Conservation (phyloP, 2,888 invertebrate species). For the Andrena bicolor region DNA sequence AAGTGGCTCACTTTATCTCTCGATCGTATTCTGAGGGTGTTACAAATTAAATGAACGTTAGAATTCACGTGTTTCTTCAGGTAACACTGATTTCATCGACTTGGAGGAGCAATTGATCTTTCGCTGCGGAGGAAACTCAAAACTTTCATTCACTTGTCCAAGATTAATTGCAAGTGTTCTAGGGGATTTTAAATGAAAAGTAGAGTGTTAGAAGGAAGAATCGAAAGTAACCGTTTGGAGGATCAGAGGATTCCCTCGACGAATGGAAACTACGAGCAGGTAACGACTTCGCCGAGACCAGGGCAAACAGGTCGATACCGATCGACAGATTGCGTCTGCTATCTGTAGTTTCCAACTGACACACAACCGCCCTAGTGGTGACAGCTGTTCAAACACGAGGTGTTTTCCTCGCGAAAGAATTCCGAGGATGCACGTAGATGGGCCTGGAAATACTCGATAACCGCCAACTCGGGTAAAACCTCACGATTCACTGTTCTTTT, state of each 20-base stretch:
- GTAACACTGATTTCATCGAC: background rate
- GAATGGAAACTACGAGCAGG: constrained; percentile 15
- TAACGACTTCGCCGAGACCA: constrained; percentile 16
- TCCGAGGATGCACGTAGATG: constrained; percentile 18
- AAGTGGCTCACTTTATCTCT: background rate
- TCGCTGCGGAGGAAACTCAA: constrained; percentile 3
- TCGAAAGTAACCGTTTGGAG: background rate
- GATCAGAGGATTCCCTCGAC: background rate
- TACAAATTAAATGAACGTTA: background rate
- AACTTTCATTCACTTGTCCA: background rate
- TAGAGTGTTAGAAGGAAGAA: constrained; percentile 5
- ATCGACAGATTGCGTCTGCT: constrained; percentile 23
- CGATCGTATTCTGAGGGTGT: background rate
- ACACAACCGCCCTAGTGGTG: constrained; percentile 12
- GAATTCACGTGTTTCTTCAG: background rate
- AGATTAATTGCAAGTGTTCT: background rate
- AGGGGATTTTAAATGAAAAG: background rate
- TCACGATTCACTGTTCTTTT: no score
- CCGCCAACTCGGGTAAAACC: background rate
- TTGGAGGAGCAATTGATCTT: background rate
- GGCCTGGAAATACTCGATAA: background rate
- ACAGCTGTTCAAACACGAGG: constrained; percentile 64
- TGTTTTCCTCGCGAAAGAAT: constrained; percentile 44
- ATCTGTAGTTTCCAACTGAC: constrained; percentile 8
- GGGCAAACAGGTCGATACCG: constrained; percentile 25